Evolutionary conservation across 2,888 invertebrate species (phyloP).

Genomic region (Leuctra nigra): DNA sequence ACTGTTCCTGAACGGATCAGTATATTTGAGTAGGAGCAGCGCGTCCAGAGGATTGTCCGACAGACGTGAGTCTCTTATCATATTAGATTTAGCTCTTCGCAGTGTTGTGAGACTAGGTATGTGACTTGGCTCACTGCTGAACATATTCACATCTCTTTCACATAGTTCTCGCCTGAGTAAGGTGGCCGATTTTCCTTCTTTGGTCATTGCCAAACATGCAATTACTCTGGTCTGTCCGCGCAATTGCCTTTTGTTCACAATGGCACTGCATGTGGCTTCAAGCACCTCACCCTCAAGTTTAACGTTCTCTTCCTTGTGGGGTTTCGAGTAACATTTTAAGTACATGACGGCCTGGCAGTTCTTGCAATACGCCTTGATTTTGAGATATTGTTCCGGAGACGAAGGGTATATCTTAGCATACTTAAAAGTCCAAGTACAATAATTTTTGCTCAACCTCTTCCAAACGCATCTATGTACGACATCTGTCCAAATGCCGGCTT

Average conservation of each 20-base stretch:
- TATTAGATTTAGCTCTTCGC: slow-evolving; percentile 16
- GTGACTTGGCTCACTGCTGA: slow-evolving; percentile 21
- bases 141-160: slow-evolving; percentile 15
- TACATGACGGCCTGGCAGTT: background rate
- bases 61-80: slow-evolving; percentile 5
- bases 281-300: no score
- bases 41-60: slow-evolving; percentile 19
- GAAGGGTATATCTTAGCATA: background rate
- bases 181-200: slow-evolving; percentile 16
- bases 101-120: slow-evolving; percentile 20
- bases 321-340: background rate
- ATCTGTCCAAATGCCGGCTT: slow-evolving; percentile 1
- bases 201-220: background rate
- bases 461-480: background rate
- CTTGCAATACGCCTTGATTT: background rate
- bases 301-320: background rate
- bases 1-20: slow-evolving; percentile 11
- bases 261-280: no score
- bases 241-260: background rate
- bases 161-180: slow-evolving; percentile 15
- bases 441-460: background rate
- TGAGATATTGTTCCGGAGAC: background rate
- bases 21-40: slow-evolving; percentile 16
- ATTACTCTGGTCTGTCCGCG: background rate
- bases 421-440: slow-evolving; percentile 4